Evolutionary conservation across 2,797 vertebrate species (phyloP).

Genomic region (Melanotaenia pygmaea): DNA sequence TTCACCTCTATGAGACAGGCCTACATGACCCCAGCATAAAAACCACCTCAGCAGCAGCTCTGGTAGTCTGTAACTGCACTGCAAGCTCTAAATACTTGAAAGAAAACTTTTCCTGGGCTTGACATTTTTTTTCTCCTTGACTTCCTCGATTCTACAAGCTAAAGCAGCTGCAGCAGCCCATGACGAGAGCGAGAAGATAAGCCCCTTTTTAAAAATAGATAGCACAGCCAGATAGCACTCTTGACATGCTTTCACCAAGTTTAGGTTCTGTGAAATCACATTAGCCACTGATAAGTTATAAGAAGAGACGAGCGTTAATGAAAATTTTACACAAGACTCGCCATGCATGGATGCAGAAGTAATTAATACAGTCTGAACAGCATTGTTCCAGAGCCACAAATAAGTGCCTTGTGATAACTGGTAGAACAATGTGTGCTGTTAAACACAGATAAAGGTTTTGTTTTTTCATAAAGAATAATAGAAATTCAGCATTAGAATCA

Average conservation of each 20-base stretch:
- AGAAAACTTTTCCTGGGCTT: conserved; percentile 15
- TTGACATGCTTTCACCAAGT: conserved; percentile 51
- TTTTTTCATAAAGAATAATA: neutral
- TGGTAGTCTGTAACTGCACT: conserved; percentile 8
- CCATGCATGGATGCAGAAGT: conserved; percentile 10
- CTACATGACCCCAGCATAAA: conserved; percentile 26
- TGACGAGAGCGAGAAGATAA: conserved; percentile 42
- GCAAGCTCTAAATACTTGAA: conserved; percentile 14
- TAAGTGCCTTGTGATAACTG: neutral
- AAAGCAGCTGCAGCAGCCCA: conserved; percentile 16
- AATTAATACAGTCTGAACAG: conserved; percentile 21
- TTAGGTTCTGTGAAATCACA: conserved; percentile 44
- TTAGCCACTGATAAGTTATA: conserved; percentile 42
- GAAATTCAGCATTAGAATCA: neutral
- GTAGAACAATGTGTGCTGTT: conserved; percentile 10
- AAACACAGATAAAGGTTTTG: neutral
- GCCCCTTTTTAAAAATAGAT: conserved; percentile 61
- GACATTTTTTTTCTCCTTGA: conserved; percentile 28
- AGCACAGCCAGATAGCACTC: conserved; percentile 37
- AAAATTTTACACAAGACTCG: conserved; percentile 25
- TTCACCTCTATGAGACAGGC: neutral
- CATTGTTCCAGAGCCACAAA: neutral
- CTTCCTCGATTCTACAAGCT: conserved; percentile 34
- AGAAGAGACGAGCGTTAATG: conserved; percentile 18
- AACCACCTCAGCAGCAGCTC: conserved; percentile 8